Evolutionary conservation across 2,888 invertebrate species (phyloP).

Genomic region (Epirrhoe tristata): DNA sequence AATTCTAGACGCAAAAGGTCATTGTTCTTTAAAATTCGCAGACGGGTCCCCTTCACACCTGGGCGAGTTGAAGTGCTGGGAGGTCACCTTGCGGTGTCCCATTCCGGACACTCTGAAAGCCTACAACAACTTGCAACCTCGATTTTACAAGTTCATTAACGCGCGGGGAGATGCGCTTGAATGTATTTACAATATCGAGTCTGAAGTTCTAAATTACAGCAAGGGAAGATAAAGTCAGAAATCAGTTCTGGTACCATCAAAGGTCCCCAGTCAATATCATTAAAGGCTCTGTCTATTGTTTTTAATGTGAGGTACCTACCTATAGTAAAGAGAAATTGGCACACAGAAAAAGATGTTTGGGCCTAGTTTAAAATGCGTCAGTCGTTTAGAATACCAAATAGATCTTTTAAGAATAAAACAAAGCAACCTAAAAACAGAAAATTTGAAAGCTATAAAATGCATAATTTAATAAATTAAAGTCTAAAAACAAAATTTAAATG

Average conservation of each 20-base stretch:
- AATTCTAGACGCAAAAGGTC: slow-evolving; percentile 48
- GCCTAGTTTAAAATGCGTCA: slow-evolving; percentile 11
- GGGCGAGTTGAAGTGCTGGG: slow-evolving; percentile 44
- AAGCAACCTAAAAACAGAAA: slow-evolving; percentile 28
- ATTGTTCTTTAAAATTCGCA: slow-evolving; percentile 43
- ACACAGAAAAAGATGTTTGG: slow-evolving; percentile 1
- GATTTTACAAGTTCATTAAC: slow-evolving; percentile 37
- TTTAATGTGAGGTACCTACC: no score
- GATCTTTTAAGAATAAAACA: slow-evolving; percentile 12
- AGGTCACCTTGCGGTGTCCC: slow-evolving; percentile 54
- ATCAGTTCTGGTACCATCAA: no score
- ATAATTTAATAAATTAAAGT: slow-evolving; percentile 28
- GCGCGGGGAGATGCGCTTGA: slow-evolving; percentile 24
- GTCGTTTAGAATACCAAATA: slow-evolving; percentile 22
- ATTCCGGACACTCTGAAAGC: slow-evolving; percentile 42
- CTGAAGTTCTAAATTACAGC: slow-evolving; percentile 34
- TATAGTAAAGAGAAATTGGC: not conserved
- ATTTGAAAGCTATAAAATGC: slow-evolving; percentile 27
- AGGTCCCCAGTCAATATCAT: no score
- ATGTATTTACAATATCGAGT: slow-evolving; percentile 33
- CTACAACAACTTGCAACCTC: slow-evolving; percentile 28
- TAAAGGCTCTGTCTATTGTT: no score
- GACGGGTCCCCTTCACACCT: slow-evolving; percentile 57
- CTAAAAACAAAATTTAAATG: slow-evolving; percentile 23
- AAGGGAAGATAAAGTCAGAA: not conserved